These are phyloP conservation scores for Dermatophagoides farinae DNA, from an alignment of 1,140 invertebrate genomes.

Conservation along the genomic window DNA sequence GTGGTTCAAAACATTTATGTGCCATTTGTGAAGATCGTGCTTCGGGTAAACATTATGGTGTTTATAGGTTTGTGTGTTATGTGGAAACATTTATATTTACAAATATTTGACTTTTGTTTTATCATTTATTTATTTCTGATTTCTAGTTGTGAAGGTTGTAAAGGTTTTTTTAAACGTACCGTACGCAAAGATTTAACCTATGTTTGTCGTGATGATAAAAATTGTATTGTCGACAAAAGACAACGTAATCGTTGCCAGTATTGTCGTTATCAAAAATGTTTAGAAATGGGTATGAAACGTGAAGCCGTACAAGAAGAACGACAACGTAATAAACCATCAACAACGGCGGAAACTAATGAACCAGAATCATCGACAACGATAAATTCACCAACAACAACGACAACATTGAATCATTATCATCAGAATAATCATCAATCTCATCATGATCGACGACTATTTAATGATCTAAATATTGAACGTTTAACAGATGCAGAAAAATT, in stretches of 20 bases:
- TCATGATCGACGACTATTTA: background rate
- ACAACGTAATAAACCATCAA: slow-evolving; percentile 49
- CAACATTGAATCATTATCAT: background rate
- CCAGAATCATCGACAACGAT: background rate
- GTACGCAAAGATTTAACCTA: slow-evolving; percentile 96
- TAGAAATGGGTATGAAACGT: slow-evolving; percentile 91
- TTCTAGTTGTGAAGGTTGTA: slow-evolving; percentile 48
- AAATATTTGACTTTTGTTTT: too few relatives aligned
- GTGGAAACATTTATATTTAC: too few relatives aligned
- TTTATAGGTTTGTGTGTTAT: slow-evolving; percentile 48
- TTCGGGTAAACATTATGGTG: slow-evolving; percentile 85
- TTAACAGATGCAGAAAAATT: slow-evolving; percentile 60
- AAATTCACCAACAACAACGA: background rate
- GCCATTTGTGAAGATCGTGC: slow-evolving; percentile 83
- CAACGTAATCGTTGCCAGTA: slow-evolving; percentile 96
- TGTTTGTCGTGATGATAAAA: slow-evolving; percentile 85
- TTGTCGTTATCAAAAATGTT: slow-evolving; percentile 85
- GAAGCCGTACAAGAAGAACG: slow-evolving; percentile 74
- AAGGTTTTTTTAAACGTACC: slow-evolving; percentile 96
- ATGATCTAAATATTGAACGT: slow-evolving; percentile 31
- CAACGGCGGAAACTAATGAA: slow-evolving; percentile 35
- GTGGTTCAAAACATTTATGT: slow-evolving; percentile 81
- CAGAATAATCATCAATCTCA: background rate
- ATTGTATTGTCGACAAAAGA: slow-evolving; percentile 92
- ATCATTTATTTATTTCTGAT: background rate